A percentile compares a stretch with the other conserved stretches of the same genome.
Conservation (phyloP, 2,797 vertebrate species). For the Sandelia bainsii region DNA sequence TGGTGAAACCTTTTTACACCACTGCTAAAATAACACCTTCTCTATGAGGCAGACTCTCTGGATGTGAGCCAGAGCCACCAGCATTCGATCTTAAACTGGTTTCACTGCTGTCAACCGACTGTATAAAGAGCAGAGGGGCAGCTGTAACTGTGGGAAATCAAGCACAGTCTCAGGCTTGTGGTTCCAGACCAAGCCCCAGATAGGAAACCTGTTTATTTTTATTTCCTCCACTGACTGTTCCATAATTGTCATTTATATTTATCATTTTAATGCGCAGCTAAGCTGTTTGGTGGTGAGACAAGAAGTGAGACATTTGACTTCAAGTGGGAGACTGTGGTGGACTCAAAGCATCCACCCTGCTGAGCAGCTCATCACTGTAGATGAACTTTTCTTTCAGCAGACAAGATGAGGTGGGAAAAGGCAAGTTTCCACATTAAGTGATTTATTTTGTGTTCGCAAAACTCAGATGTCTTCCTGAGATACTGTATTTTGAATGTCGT, state of each 20-base stretch:
- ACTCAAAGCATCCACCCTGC: not conserved
- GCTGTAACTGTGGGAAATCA: constrained; percentile 50
- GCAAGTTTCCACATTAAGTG: no score
- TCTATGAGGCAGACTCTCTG: constrained; percentile 40
- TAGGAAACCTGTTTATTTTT: constrained; percentile 44
- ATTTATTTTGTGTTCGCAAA: no score
- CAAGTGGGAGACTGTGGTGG: not conserved
- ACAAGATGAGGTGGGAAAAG: no score
- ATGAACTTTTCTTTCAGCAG: no score
- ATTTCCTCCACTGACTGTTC: constrained; percentile 8
- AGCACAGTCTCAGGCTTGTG: constrained; percentile 27
- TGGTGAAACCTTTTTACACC: constrained; percentile 4
- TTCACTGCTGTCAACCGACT: constrained; percentile 20
- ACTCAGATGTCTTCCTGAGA: no score
- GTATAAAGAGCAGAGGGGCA: constrained; percentile 11
- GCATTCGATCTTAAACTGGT: constrained; percentile 38
- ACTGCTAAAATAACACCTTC: constrained; percentile 56
- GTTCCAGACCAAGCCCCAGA: constrained; percentile 16
- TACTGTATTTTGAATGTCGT: no score
- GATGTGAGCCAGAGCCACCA: constrained; percentile 41
- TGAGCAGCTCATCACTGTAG: not conserved
- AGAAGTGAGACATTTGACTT: not conserved
- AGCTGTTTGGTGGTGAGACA: not conserved
- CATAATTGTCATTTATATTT: not conserved
- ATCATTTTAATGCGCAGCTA: constrained; percentile 1